phyloP scores from a whole-genome alignment of 2,797 vertebrate genomes.

The Gobionotothen gibberifrons region DNA sequence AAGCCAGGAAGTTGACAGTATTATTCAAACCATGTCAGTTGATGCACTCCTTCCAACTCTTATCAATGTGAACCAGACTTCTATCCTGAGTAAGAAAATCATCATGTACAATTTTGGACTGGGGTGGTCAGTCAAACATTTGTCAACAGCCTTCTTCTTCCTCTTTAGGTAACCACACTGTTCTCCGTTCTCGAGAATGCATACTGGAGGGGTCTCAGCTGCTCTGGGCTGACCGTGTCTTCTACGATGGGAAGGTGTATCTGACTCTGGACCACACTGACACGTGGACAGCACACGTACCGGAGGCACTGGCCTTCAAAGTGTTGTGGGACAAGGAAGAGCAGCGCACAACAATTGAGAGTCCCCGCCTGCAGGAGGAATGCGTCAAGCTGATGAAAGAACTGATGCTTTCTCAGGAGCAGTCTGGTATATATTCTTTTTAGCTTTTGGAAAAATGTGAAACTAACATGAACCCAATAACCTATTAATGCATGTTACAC shows the following conservation, averaged over 20 bases:
- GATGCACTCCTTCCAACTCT: conserved; percentile 27
- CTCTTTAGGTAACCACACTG: conserved; percentile 61
- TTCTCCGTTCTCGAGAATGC: conserved; percentile 74
- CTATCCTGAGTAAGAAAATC: conserved; percentile 54
- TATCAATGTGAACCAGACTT: conserved; percentile 35
- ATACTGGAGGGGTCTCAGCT: conserved; percentile 64
- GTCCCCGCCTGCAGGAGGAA: conserved; percentile 61
- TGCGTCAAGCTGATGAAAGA: conserved; percentile 70
- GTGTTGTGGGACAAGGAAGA: conserved; percentile 52
- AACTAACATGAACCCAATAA: background rate
- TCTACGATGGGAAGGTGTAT: conserved; percentile 65
- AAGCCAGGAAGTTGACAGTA: conserved; percentile 46
- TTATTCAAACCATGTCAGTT: conserved; percentile 49
- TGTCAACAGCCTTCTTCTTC: background rate
- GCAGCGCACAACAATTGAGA: conserved; percentile 39
- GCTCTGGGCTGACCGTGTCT: conserved; percentile 67
- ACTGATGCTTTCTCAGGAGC: conserved; percentile 53
- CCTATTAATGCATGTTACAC: background rate
- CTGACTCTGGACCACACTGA: conserved; percentile 64
- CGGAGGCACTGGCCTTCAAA: conserved; percentile 60
- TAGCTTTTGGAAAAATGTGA: background rate
- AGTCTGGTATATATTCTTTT: conserved; percentile 43
- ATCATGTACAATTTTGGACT: background rate
- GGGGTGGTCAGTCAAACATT: background rate
- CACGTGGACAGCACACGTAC: conserved; percentile 65